Evolutionary conservation across 1,140 invertebrate species (phyloP).

Genomic region (Aphaenogaster floridana): DNA sequence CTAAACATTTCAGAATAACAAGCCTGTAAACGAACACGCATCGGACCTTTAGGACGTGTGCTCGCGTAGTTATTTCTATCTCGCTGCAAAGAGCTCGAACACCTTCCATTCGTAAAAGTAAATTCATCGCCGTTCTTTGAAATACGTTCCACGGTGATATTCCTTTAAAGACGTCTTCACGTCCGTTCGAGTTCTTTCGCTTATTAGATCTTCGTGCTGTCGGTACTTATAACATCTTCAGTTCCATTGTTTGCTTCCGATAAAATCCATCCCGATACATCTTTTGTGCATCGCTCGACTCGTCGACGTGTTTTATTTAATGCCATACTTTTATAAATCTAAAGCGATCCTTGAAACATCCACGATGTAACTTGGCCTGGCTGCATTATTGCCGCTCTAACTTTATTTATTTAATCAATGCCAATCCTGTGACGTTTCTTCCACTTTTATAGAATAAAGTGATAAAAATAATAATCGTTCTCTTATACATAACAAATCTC

Average conservation of each 20-base stretch:
- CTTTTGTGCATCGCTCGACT: background rate
- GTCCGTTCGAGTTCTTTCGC: slow-evolving; percentile 49
- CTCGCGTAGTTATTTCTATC: slow-evolving; percentile 23
- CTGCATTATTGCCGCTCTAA: background rate
- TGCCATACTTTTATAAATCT: slow-evolving; percentile 12
- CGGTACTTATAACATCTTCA: slow-evolving; percentile 48
- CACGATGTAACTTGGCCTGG: background rate
- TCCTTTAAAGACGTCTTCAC: slow-evolving; percentile 60
- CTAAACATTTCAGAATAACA: slow-evolving; percentile 24
- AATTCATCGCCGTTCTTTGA: slow-evolving; percentile 53
- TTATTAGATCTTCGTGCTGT: slow-evolving; percentile 54
- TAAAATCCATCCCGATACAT: slow-evolving; percentile 31
- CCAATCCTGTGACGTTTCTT: background rate
- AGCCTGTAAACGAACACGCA: background rate
- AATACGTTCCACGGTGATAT: slow-evolving; percentile 47
- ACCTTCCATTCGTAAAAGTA: slow-evolving; percentile 27
- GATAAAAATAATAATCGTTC: background rate
- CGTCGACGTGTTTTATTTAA: slow-evolving; percentile 42
- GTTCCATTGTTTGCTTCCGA: slow-evolving; percentile 41
- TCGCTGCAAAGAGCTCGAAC: slow-evolving; percentile 38
- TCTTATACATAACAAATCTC: background rate
- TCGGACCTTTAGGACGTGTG: slow-evolving; percentile 23
- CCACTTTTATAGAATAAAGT: background rate
- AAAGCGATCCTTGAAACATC: background rate
- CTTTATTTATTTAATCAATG: background rate